Evolutionary conservation across 2,888 invertebrate species (phyloP).

Genomic region (Augochlorella aurata): DNA sequence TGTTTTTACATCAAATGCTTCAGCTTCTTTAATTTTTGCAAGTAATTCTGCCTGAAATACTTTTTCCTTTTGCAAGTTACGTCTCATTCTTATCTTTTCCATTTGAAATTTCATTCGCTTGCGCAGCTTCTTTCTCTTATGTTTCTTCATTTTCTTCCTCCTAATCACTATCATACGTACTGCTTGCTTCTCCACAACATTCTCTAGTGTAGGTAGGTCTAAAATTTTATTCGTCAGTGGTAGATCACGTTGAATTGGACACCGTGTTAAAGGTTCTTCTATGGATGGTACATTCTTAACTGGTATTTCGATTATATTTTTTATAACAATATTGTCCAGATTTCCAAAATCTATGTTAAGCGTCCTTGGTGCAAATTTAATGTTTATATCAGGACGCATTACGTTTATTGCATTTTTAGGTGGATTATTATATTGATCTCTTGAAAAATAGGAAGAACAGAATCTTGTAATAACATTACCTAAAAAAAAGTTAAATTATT

Average conservation of each 20-base stretch:
- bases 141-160: conserved; percentile 93
- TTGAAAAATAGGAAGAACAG: conserved; percentile 30
- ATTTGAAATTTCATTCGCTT: conserved; percentile 90
- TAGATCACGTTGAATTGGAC: conserved; percentile 75
- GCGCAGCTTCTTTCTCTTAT: conserved; percentile 90
- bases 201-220: conserved; percentile 80
- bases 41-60: conserved; percentile 88
- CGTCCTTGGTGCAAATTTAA: conserved; percentile 64
- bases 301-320: conserved; percentile 72
- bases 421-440: not conserved
- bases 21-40: conserved; percentile 87
- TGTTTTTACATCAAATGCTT: conserved; percentile 89
- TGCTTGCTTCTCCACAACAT: conserved; percentile 86
- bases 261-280: conserved; percentile 69
- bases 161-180: conserved; percentile 89
- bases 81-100: conserved; percentile 87
- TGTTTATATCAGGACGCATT: conserved; percentile 27
- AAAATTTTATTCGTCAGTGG: conserved; percentile 82
- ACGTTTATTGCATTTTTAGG: not conserved
- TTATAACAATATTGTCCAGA: conserved; percentile 51
- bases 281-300: conserved; percentile 65
- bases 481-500: conserved; percentile 17
- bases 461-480: conserved; percentile 40
- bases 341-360: conserved; percentile 70
- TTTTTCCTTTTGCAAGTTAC: conserved; percentile 90